Evolutionary conservation across 1,140 invertebrate genomes (phyloP), one percentile per base, ranked within the genome.

Genomic region (Apis florea): DNA sequence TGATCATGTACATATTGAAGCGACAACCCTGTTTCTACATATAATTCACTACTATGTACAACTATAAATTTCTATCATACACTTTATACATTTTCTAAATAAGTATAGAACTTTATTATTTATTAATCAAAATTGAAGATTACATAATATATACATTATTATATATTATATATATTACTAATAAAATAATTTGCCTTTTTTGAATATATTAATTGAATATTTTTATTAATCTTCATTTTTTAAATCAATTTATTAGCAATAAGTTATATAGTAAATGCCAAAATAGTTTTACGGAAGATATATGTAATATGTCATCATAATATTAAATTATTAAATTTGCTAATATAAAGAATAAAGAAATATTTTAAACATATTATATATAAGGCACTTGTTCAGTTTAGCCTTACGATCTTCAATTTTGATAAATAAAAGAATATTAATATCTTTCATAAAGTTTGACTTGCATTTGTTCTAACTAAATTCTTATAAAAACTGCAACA

Each of bases 321-420:
- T 9, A 58, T n/a, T 79, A 51, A 26, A 58, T 82, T 68, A 68
- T 86, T 74, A 79, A 76, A 79, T 49, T 59, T n/a, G 70, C 24
- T 40, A 17, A 56, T 51, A 49, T 70, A 31, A 75, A 64, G 15
- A 2, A 56, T 58, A 40, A 75, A 15, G 59, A 71, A 49, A 9
- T 76, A 77, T 2, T n/a, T 78, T 61, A 26, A 61, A 26, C 59
- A 17, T 70, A n/a, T 49, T 68, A 69, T 56, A 54, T 53, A 26
- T 72, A 87, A 87, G 86, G 82, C 82, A 87, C 74, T 68, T 79
- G 56, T 26, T 10, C 13, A n/a, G 61, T 66, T 61, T 13, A 69
- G 10, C 19, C 70, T 77, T 69, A 69, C 56, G 64, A 54, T 85
- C 61, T 66, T 79, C 59, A 74, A 83, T 64, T 58, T 15, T 72